Percentiles rank a stretch among this genome's conserved stretches.
These are phyloP conservation scores for Spilogale gracilis DNA, from an alignment of 2,113 vertebrate species.

Conservation along the genomic window DNA sequence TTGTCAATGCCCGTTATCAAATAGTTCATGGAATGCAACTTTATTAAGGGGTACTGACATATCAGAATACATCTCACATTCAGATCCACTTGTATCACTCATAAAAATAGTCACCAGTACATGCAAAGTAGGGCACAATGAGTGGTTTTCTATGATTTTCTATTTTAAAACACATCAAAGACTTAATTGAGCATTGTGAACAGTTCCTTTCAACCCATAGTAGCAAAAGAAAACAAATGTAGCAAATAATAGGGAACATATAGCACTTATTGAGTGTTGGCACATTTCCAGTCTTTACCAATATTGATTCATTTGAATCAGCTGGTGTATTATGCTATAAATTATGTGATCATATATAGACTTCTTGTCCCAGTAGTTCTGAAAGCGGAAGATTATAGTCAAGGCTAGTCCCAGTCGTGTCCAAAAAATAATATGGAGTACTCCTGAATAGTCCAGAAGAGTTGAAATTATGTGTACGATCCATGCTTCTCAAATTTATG, in stretches of 20 bases:
- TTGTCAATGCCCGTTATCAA: background rate
- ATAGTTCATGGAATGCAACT: slow-evolving; percentile 33
- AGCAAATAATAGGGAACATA: background rate
- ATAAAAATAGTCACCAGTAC: background rate
- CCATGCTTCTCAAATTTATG: background rate
- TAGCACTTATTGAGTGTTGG: background rate
- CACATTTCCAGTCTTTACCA: background rate
- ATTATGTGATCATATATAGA: background rate
- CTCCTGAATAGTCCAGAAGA: background rate
- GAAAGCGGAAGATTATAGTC: background rate
- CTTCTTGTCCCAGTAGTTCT: background rate
- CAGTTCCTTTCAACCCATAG: background rate
- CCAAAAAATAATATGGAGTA: background rate
- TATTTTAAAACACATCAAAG: slow-evolving; percentile 44
- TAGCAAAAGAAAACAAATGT: slow-evolving; percentile 24
- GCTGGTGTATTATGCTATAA: background rate
- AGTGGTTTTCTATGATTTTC: slow-evolving; percentile 17
- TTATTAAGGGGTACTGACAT: background rate
- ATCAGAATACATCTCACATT: background rate
- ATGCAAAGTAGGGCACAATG: background rate
- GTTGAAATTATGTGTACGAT: background rate
- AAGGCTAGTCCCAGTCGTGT: background rate
- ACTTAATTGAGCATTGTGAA: background rate
- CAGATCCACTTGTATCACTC: background rate
- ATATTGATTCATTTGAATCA: slow-evolving; percentile 6